A percentile compares a stretch with the other conserved stretches of the same genome.
Evolutionary conservation across 2,888 invertebrate species (phyloP).

Genomic region (Eilema depressum): DNA sequence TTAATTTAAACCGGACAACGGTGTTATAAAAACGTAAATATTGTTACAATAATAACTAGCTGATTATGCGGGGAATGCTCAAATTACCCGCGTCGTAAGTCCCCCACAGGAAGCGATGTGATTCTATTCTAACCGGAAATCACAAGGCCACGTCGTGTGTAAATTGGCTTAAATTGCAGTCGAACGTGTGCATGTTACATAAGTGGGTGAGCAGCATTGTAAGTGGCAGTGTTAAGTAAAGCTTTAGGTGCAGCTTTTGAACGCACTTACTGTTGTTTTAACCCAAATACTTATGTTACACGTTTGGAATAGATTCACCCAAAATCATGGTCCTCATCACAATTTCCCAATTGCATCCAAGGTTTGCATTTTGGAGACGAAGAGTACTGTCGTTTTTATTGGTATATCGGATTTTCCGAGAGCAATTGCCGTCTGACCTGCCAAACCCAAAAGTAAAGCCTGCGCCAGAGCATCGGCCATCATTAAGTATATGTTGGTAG

Average conservation of each 20-base stretch:
- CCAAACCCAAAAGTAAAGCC: too few relatives aligned
- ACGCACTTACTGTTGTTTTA: too few relatives aligned
- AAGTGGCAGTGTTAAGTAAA: background rate
- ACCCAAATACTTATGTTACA: too few relatives aligned
- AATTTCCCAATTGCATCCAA: too few relatives aligned
- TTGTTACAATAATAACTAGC: conserved; percentile 3
- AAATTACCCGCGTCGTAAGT: conserved; percentile 12
- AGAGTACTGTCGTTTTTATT: too few relatives aligned
- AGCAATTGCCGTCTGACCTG: too few relatives aligned
- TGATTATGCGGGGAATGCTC: conserved; percentile 18
- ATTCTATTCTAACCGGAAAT: conserved; percentile 26
- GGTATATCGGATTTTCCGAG: too few relatives aligned
- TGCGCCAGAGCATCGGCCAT: too few relatives aligned
- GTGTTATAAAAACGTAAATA: conserved; percentile 9
- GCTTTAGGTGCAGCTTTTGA: conserved; percentile 6
- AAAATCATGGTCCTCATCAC: too few relatives aligned
- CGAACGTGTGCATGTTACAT: conserved; percentile 18
- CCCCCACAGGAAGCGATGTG: conserved; percentile 25
- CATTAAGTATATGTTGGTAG: too few relatives aligned
- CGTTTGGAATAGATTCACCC: too few relatives aligned
- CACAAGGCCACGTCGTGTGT: conserved; percentile 29
- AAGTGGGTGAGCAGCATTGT: conserved; percentile 20
- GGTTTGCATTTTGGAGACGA: too few relatives aligned
- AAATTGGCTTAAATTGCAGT: conserved; percentile 29
- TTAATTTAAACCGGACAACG: background rate